Conservation (phyloP, 2,888 invertebrate species). For the Drosophila longiperda region DNA sequence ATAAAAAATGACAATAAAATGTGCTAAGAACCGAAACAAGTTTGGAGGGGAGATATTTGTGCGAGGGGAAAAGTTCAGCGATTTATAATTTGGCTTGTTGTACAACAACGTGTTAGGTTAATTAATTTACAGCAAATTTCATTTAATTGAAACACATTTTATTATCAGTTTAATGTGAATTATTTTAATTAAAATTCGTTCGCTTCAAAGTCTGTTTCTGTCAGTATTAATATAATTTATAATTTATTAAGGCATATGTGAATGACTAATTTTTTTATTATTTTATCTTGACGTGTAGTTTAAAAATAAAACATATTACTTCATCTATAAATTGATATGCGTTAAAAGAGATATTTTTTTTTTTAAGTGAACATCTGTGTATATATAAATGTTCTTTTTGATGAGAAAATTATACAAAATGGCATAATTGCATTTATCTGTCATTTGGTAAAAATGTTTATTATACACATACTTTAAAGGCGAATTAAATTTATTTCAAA, state of each 20-base stretch:
- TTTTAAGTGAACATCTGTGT: conserved; percentile 33
- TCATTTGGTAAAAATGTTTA: conserved; percentile 7
- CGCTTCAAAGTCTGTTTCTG: background rate
- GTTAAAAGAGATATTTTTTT: conserved; percentile 36
- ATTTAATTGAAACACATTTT: conserved; percentile 22
- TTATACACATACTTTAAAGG: conserved; percentile 5
- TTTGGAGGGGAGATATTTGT: conserved; percentile 10
- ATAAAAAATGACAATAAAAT: conserved; percentile 48
- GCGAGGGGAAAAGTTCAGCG: conserved; percentile 18
- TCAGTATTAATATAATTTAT: conserved; percentile 29
- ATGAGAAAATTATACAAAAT: conserved; percentile 50
- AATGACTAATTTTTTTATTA: conserved; percentile 48
- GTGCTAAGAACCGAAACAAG: conserved; percentile 45
- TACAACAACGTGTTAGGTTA: conserved; percentile 21
- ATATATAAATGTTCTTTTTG: conserved; percentile 34
- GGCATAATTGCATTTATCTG: conserved; percentile 43
- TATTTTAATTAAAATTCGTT: conserved; percentile 17
- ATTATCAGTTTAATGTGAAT: conserved; percentile 18
- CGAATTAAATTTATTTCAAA: conserved; percentile 21
- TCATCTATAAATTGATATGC: conserved; percentile 42
- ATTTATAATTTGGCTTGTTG: conserved; percentile 42
- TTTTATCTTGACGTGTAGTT: conserved; percentile 33
- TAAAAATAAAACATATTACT: conserved; percentile 64
- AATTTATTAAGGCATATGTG: conserved; percentile 21
- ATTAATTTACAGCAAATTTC: conserved; percentile 25